These are phyloP conservation scores for Drosophila chauvacae DNA, from an alignment of 1,140 invertebrate species.

Conservation along the genomic window DNA sequence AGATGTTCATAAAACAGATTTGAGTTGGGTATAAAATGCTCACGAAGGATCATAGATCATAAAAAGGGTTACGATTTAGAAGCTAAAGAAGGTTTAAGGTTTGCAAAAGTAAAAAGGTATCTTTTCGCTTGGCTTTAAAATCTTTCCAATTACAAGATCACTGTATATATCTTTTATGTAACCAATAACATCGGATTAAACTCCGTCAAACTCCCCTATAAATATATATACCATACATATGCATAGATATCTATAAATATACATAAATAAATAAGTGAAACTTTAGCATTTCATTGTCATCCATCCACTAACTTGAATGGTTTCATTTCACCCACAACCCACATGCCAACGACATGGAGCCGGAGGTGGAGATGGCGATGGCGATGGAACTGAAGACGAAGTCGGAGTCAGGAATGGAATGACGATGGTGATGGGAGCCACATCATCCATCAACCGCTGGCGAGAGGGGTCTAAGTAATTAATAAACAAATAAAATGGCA, in stretches of 20 bases:
- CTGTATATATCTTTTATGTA: background rate
- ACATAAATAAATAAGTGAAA: conserved; percentile 55
- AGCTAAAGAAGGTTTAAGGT: background rate
- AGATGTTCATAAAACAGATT: background rate
- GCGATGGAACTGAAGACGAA: background rate
- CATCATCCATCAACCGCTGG: conserved; percentile 70
- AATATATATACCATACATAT: background rate
- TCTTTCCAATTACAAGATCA: background rate
- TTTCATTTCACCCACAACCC: conserved; percentile 78
- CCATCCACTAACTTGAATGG: conserved; percentile 54
- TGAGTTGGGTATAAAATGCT: background rate
- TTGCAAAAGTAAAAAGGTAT: no score
- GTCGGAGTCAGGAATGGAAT: background rate
- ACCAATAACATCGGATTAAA: background rate
- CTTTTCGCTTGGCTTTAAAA: background rate
- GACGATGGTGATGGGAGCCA: conserved; percentile 21
- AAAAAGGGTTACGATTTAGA: background rate
- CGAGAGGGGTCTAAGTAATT: conserved; percentile 53
- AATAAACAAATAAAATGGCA: conserved; percentile 79
- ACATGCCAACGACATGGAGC: conserved; percentile 42
- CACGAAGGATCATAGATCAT: background rate
- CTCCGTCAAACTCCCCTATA: background rate
- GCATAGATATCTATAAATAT: background rate
- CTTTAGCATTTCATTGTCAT: conserved; percentile 73
- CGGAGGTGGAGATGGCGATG: background rate